Percentiles rank a stretch among this genome's conserved stretches.
phyloP scores from a whole-genome alignment of 2,888 invertebrate species.

The Cheilosia grossa region DNA sequence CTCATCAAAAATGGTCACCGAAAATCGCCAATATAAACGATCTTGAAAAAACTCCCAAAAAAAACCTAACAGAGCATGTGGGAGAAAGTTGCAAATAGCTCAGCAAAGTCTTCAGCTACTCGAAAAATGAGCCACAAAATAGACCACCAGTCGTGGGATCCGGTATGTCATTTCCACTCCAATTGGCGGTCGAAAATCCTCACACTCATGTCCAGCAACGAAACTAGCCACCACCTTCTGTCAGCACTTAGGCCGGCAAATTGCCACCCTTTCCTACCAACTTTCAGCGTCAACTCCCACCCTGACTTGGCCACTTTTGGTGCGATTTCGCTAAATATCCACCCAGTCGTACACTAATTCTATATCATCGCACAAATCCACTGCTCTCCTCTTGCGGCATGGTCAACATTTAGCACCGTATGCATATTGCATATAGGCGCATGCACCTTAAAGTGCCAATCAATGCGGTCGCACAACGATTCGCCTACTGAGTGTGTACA shows the following conservation, averaged over 20 bases:
- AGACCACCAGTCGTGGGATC: no score
- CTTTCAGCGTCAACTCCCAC: constrained; percentile 52
- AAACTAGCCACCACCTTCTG: constrained; percentile 42
- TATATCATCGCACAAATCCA: constrained; percentile 23
- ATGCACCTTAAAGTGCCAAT: constrained; percentile 63
- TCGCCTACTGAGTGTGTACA: constrained; percentile 54
- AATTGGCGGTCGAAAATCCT: constrained; percentile 3
- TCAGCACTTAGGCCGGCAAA: constrained; percentile 48
- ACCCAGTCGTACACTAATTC: constrained; percentile 60
- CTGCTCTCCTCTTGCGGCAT: constrained; percentile 5
- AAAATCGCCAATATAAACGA: no score
- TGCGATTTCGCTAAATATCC: constrained; percentile 50
- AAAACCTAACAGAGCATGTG: no score
- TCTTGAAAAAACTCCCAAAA: no score
- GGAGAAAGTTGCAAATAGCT: no score
- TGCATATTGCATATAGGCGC: constrained; percentile 8
- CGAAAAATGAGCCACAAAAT: no score
- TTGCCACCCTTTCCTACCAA: constrained; percentile 2
- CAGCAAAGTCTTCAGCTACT: no score
- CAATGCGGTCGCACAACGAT: constrained; percentile 61
- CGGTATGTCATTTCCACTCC: constrained; percentile 16
- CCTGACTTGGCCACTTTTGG: constrained; percentile 54
- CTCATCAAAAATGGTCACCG: no score
- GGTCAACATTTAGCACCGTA: constrained; percentile 31
- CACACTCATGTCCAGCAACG: constrained; percentile 24